Evolutionary conservation across 2,797 vertebrate genomes (phyloP).

Genomic region (Argya squamiceps): DNA sequence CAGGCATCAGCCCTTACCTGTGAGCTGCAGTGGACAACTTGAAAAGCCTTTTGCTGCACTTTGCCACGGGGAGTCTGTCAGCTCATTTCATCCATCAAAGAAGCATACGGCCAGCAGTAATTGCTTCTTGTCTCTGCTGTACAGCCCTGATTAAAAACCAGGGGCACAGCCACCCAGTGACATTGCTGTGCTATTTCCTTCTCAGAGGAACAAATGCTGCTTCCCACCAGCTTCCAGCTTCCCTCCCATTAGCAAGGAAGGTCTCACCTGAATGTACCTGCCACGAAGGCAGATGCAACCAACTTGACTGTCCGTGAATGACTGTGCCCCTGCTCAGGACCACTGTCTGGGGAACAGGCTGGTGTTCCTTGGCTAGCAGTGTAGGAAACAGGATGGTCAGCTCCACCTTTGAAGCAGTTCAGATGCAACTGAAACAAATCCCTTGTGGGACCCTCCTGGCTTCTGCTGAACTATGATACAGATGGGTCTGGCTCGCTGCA

Average conservation of each 20-base stretch:
- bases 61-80: background rate
- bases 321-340: background rate
- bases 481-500: constrained; percentile 3
- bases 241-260: background rate
- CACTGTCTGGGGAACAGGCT: background rate
- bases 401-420: background rate
- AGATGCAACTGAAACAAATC: background rate
- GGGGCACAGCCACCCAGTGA: background rate
- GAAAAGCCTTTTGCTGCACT: background rate
- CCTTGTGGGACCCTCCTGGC: background rate
- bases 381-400: background rate
- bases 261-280: background rate
- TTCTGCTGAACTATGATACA: background rate
- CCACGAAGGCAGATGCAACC: background rate
- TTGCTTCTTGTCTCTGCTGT: background rate
- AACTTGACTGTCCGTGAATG: background rate
- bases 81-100: background rate
- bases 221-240: background rate
- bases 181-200: background rate
- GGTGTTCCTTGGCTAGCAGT: background rate
- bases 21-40: background rate
- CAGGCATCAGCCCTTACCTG: background rate
- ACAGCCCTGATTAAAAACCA: background rate
- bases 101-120: background rate
- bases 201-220: background rate